Base-by-base conservation (phyloP, 1,140 invertebrate genomes). In the Nymphalis io region DNA sequence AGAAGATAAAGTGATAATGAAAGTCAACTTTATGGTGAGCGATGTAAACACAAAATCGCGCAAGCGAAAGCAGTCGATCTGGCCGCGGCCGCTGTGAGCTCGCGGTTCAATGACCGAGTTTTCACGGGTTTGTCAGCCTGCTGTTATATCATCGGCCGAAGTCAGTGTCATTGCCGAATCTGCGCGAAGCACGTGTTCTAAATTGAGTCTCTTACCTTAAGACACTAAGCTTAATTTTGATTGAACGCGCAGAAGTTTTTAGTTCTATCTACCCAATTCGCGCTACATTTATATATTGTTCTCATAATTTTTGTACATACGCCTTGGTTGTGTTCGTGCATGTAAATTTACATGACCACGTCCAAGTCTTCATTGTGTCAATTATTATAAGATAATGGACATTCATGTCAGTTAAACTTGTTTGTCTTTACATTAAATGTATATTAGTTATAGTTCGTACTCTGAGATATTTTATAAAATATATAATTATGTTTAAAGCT, bases 161-260 rank as follows among this genome's bases (percentile, higher is more conserved):
- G 86, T 92, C 89, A 91, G 89, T 92, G 91, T 92, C 91, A 92
- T 91, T 92, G 92, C 90, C 92, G 87, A 92, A 92, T 88, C 83
- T 77, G 79, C 79, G 73, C 75, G 58, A 46, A 62, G 57, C 66
- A 65, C 61, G 72, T 78, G 75, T 73, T 77, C 79, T 67, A 85
- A 85, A 85, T 88, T 88, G 71, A 70, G 76, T 83, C 85, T 82
- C 89, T 79, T 79, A 65, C 55, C 51, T 74, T 70, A 68, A 57
- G n/a, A 33, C 46, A 78, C 80, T 82, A 58, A 67, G 77, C 55
- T 76, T 58, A 89, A 48, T 84, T 87, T 90, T 76, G 76, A 72
- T 78, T 83, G 78, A 33, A 33, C 10, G 55, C 51, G 42, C 59
- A 16, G 33, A 40, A 57, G 64, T 79, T 83, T 83, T 86, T 77